Evolutionary conservation across 2,797 vertebrate genomes (phyloP).

Genomic region (Pseudomugil tenellus): DNA sequence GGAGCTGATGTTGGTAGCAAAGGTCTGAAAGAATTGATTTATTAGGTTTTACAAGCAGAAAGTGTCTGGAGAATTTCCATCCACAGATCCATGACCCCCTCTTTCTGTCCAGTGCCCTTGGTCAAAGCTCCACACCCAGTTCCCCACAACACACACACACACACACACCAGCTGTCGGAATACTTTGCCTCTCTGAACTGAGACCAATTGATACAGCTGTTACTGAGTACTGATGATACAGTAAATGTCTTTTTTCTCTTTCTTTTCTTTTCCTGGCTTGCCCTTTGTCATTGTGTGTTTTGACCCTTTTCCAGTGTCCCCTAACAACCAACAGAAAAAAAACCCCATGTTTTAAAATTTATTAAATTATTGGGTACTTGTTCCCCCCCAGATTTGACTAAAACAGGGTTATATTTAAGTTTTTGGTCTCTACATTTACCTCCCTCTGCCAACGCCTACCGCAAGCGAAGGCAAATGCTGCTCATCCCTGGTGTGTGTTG

Average conservation of each 20-base stretch:
- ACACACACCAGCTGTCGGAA: slow-evolving; percentile 81
- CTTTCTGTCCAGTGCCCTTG: slow-evolving; percentile 68
- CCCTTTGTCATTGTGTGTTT: slow-evolving; percentile 63
- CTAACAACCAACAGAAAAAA: slow-evolving; percentile 16
- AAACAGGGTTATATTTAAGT: slow-evolving; percentile 9
- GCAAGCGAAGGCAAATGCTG: slow-evolving; percentile 33
- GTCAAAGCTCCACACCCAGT: slow-evolving; percentile 74
- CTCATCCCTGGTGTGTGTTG: slow-evolving; percentile 22
- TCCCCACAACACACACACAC: slow-evolving; percentile 30
- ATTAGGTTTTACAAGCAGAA: slow-evolving; percentile 55
- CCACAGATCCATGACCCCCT: slow-evolving; percentile 24
- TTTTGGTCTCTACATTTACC: slow-evolving; percentile 36
- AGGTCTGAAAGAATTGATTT: slow-evolving; percentile 21
- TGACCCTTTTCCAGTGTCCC: slow-evolving; percentile 39
- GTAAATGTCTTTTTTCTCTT: slow-evolving; percentile 47
- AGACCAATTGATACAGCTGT: slow-evolving; percentile 88
- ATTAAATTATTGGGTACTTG: background rate
- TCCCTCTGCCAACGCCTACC: slow-evolving; percentile 35
- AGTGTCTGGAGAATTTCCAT: slow-evolving; percentile 61
- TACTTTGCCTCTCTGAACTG: slow-evolving; percentile 85
- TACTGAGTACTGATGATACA: slow-evolving; percentile 63
- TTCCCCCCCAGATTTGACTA: background rate
- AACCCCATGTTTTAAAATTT: background rate
- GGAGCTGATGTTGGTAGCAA: background rate
- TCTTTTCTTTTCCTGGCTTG: slow-evolving; percentile 45